Conservation (phyloP, 2,797 vertebrate genomes). For the Chaetophractus vellerosus region DNA sequence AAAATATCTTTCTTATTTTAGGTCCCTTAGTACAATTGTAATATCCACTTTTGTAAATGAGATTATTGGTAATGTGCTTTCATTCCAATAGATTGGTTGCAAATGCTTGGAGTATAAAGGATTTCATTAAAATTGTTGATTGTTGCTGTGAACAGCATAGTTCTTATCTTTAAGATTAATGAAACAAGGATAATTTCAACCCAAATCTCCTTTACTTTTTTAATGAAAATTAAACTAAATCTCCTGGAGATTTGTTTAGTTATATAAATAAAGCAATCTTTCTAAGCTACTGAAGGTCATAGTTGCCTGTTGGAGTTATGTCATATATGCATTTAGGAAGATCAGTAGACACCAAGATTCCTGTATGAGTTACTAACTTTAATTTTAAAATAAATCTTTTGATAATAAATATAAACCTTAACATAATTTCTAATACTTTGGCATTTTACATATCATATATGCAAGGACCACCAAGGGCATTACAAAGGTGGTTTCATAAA, state of each 20-base stretch:
- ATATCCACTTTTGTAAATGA: conserved; percentile 52
- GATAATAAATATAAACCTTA: conserved; percentile 37
- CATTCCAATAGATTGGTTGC: conserved; percentile 53
- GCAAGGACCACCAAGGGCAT: not conserved
- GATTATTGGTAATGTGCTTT: conserved; percentile 48
- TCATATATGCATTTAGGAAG: not conserved
- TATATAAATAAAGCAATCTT: conserved; percentile 16
- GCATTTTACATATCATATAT: not conserved
- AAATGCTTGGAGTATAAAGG: conserved; percentile 52
- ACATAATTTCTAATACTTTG: not conserved
- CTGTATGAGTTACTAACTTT: not conserved
- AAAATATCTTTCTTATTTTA: conserved; percentile 47
- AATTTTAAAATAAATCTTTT: conserved; percentile 30
- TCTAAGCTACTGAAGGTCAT: not conserved
- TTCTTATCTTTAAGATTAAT: conserved; percentile 49
- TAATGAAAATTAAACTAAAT: conserved; percentile 41
- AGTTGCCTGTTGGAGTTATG: not conserved
- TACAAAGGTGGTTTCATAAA: not conserved
- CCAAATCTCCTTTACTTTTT: conserved; percentile 25
- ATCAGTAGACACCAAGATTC: conserved; percentile 39
- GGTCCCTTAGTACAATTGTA: conserved; percentile 34
- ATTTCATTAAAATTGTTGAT: conserved; percentile 54
- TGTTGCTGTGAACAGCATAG: not conserved
- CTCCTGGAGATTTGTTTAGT: not conserved
- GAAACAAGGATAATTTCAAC: conserved; percentile 58